Evolutionary conservation across 2,797 vertebrate genomes (phyloP), one percentile per base, ranked within the genome.

Genomic region (Falco berigora): DNA sequence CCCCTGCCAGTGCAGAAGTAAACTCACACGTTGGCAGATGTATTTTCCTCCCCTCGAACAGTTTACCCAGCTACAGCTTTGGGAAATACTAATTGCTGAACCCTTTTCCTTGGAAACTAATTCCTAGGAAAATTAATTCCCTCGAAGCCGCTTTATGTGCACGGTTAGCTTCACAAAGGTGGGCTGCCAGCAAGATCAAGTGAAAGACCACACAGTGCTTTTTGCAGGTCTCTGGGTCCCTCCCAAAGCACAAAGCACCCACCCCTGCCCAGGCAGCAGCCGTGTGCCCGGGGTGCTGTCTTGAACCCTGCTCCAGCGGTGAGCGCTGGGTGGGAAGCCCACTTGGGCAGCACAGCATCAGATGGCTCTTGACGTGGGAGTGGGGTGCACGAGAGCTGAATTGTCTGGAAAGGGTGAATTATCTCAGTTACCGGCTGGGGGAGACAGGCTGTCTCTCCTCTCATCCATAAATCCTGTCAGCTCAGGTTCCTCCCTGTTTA

Each of bases 131-230:
- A 77, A 53, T 36, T 42, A 49, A 66, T 67, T 46, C 66, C 49
- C 46, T 59, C 2, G 2, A 56, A 69, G 50, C 24, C 0, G 4
- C 47, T 72, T 66, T 36, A 55, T 77, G 52, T 0, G 0, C 2
- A 1, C 0, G 4, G 38, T 81, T 34, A 86, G 28, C 42, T 59
- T 72, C 15, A 4, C 20, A 17, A 53, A 75, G 20, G 21, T 34
- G 62, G 56, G 46, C 30, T 74, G 50, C 49, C 28, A n/a, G 32
- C 18, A 50, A 27, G 62, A 25, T 18, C 76, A 46, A 72, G 15
- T 34, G n/a, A 34, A 73, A 73, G 36, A 32, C 59, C 24, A 28
- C 1, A 0, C 8, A 8, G 28, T 40, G 52, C 34, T 23, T 58
- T 61, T 66, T 61, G 81, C 10, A 32, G 18, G 10, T 61, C 21